Base-by-base conservation (phyloP, 2,113 vertebrate genomes). In the Sardina pilchardus region DNA sequence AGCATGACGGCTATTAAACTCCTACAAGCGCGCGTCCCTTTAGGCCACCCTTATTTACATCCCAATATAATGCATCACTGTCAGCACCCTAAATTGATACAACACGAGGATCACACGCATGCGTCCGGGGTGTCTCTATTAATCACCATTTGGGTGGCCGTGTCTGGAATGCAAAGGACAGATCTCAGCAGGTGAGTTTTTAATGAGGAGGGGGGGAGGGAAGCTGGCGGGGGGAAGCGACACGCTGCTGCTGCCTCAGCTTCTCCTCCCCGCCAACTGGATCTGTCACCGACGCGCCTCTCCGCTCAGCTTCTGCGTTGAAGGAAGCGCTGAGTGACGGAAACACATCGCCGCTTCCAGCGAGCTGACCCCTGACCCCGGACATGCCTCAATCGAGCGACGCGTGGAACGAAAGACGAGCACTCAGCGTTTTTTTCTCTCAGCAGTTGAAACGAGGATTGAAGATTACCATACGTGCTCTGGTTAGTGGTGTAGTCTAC, bases 111-210 rank as follows among this genome's bases (percentile, higher is more conserved):
- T 78, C 71, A 34, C 30, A 78, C 30, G 12, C 71, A 78, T 78
- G 71, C 71, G 71, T 78, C 14, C 30, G 71, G 34, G 21, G 24
- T 83, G 17, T 24, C 36, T 50, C 24, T 17, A 43, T 67, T 83
- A 42, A 59, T 83, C 48, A 63, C 56, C 24, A 30, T 48, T 83
- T 24, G 39, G 50, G 36, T 43, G 24, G 39, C 50, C 30, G 21
- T 24, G 50, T 21, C 14, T 83, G 50, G 36, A 63, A 83, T 47
- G 85, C 59, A 90, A 85, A 90, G 85, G 89, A 90, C 82, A 88
- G 88, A 92, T 91, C 90, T 81, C 91, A 93, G 93, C 88, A 87
- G 91, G 92, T 43, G 19, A 34, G 48, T 91, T 90, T 92, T 89
- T 92, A 91, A 92, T 92, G 89, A 90, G 71, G 85, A 87, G 85